Evolutionary conservation across 2,113 vertebrate species (phyloP).

Genomic region (Charina bottae): DNA sequence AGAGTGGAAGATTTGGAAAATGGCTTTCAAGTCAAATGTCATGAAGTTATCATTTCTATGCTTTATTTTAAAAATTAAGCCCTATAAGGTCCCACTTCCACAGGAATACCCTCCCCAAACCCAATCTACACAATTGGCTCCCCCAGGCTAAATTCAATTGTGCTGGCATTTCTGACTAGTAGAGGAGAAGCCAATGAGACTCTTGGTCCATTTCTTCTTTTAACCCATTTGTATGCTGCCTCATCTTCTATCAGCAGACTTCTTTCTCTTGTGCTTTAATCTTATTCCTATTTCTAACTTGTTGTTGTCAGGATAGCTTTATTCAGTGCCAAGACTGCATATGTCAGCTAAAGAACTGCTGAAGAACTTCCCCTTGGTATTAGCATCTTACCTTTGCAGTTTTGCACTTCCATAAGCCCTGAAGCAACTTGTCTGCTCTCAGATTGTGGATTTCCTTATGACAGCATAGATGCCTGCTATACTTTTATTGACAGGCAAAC

Average conservation of each 20-base stretch:
- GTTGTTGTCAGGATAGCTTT: constrained; percentile 26
- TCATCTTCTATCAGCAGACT: constrained; percentile 55
- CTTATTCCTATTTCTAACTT: constrained; percentile 56
- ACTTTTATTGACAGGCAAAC: constrained; percentile 20
- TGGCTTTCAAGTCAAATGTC: not conserved
- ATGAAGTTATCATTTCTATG: not conserved
- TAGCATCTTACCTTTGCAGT: constrained; percentile 46
- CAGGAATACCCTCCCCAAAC: not conserved
- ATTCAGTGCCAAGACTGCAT: constrained; percentile 36
- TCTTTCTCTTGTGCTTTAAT: constrained; percentile 49
- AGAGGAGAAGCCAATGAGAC: constrained; percentile 42
- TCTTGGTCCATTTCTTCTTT: constrained; percentile 53
- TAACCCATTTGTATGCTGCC: not conserved
- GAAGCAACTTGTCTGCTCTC: constrained; percentile 55
- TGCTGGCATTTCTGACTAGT: constrained; percentile 21
- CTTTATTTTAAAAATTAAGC: not conserved
- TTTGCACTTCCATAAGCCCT: constrained; percentile 51
- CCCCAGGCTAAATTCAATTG: not conserved
- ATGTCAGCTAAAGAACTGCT: constrained; percentile 46
- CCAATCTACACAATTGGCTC: not conserved
- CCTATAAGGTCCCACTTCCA: not conserved
- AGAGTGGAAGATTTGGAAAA: not conserved
- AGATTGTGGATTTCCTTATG: constrained; percentile 39
- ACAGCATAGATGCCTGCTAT: not conserved
- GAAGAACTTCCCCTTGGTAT: constrained; percentile 49